Percentiles rank a stretch among this genome's conserved stretches.
Conservation (phyloP, 2,797 vertebrate species). For the Clarias fuscus region DNA sequence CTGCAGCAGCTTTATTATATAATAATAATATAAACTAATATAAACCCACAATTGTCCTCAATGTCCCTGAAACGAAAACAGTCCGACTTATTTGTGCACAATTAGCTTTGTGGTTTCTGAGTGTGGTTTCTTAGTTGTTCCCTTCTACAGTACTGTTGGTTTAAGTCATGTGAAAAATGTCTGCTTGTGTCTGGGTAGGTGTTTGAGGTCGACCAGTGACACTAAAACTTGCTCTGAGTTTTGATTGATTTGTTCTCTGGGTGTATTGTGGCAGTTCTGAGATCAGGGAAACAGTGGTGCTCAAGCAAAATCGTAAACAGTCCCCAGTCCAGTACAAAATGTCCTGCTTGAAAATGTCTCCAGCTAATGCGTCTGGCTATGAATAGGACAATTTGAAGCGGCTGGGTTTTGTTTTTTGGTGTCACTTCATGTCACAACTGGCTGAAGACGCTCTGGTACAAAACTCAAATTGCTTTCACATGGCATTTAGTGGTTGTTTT, state of each 20-base stretch:
- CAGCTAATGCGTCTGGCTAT: background rate
- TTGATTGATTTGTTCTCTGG: background rate
- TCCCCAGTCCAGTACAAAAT: background rate
- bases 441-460: background rate
- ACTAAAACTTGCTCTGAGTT: background rate
- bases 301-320: background rate
- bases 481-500: background rate
- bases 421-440: background rate
- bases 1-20: background rate
- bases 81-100: background rate
- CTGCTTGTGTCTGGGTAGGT: background rate
- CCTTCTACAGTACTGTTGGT: background rate
- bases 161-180: background rate
- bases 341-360: background rate
- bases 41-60: background rate
- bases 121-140: background rate
- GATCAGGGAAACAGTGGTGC: too few relatives aligned
- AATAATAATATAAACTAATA: background rate
- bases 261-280: background rate
- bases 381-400: background rate
- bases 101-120: constrained; percentile 4
- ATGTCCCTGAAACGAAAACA: background rate
- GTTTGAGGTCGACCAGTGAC: constrained; percentile 6
- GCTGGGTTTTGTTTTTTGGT: background rate
- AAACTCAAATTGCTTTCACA: background rate